Percentiles rank a stretch among this genome's conserved stretches.
These are phyloP conservation scores for Brachionichthys hirsutus DNA, from an alignment of 2,113 vertebrate genomes.

Conservation along the genomic window DNA sequence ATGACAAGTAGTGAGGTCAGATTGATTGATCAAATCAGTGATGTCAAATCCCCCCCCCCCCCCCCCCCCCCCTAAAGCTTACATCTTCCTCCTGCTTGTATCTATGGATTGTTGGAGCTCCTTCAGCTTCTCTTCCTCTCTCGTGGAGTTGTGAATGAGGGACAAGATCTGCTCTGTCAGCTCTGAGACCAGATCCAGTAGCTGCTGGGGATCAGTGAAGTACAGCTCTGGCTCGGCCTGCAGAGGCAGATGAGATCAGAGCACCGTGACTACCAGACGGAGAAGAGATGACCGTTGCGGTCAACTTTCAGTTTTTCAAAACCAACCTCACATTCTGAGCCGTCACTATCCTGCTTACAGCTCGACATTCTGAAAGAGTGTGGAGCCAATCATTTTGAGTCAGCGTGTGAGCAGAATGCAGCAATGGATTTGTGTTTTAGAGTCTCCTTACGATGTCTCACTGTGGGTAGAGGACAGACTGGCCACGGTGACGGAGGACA, in stretches of 20 bases:
- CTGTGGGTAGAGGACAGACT: conserved; percentile 20
- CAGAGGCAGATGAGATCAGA: background rate
- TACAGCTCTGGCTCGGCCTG: conserved; percentile 83
- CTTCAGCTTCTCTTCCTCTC: conserved; percentile 79
- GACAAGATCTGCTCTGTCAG: conserved; percentile 89
- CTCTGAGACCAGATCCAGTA: conserved; percentile 81
- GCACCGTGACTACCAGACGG: background rate
- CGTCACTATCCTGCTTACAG: conserved; percentile 29
- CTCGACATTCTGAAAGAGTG: conserved; percentile 38
- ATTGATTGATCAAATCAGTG: no score
- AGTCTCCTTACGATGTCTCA: conserved; percentile 41
- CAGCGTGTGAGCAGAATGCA: background rate
- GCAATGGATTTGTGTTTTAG: background rate
- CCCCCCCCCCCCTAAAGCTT: conserved; percentile 35
- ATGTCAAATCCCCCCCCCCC: no score
- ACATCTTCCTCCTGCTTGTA: conserved; percentile 79
- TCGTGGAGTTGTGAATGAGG: conserved; percentile 83
- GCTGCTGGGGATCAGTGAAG: conserved; percentile 89
- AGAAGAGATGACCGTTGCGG: background rate
- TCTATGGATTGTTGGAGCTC: conserved; percentile 73
- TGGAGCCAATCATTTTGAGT: background rate
- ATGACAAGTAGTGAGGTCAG: no score
- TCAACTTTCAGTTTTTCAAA: background rate
- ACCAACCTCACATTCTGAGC: conserved; percentile 71
- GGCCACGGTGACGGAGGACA: conserved; percentile 33